These are phyloP conservation scores for Clinocottus analis DNA, from an alignment of 2,113 vertebrate species.

Conservation along the genomic window DNA sequence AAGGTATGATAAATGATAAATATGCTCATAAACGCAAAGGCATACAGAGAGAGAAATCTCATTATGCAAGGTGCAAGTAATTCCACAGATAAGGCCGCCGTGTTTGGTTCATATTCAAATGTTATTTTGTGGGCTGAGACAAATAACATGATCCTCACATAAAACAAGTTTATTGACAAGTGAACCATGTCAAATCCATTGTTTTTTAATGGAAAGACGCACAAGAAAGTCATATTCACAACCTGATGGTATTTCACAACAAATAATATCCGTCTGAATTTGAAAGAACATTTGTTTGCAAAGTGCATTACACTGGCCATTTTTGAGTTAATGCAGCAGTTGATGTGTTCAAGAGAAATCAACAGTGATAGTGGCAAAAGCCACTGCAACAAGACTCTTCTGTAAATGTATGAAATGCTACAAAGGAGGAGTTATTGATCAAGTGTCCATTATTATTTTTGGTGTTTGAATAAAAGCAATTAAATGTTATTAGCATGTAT, in stretches of 20 bases:
- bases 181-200: neutral
- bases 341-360: neutral
- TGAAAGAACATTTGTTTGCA: neutral
- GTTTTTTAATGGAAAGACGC: neutral
- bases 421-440: neutral
- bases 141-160: constrained; percentile 1
- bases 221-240: neutral
- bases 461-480: neutral
- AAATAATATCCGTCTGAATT: neutral
- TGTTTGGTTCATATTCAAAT: neutral
- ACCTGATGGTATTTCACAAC: neutral
- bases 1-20: constrained; percentile 27
- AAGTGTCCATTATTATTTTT: neutral
- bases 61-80: constrained; percentile 5
- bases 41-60: constrained; percentile 7
- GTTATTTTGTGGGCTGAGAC: neutral
- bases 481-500: neutral
- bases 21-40: constrained; percentile 2
- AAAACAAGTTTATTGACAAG: neutral
- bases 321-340: neutral
- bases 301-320: neutral
- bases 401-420: neutral
- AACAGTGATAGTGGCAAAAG: neutral
- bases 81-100: constrained; percentile 14
- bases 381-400: neutral